phyloP scores from a whole-genome alignment of 2,797 vertebrate genomes.

The Sebastes oblongus region DNA sequence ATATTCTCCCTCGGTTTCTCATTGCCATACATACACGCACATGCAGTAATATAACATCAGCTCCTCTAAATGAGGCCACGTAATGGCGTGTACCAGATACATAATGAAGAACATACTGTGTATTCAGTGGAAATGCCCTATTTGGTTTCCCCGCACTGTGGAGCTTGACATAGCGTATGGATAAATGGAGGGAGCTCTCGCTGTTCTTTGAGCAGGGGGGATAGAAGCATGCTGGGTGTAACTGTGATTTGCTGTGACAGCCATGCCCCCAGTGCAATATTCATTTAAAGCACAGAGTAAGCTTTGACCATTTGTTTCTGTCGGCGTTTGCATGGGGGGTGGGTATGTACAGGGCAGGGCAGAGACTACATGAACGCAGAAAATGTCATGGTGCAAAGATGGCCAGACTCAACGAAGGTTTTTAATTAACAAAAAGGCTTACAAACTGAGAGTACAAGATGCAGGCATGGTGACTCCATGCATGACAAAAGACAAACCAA shows the following conservation, averaged over 20 bases:
- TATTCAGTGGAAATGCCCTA: conserved; percentile 5
- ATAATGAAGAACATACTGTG: conserved; percentile 39
- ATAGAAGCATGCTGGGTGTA: conserved; percentile 47
- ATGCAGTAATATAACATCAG: conserved; percentile 16
- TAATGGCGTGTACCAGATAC: conserved; percentile 26
- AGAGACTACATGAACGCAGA: conserved; percentile 19
- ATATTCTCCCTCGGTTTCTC: neutral
- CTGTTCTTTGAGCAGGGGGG: conserved; percentile 39
- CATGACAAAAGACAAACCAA: too few relatives aligned
- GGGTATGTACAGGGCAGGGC: conserved; percentile 1
- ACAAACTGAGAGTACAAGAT: too few relatives aligned
- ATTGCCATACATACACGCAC: neutral
- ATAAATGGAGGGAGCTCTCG: conserved; percentile 29
- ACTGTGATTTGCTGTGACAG: conserved; percentile 61
- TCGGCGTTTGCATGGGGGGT: neutral
- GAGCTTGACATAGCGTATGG: conserved; percentile 10
- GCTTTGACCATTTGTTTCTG: conserved; percentile 52
- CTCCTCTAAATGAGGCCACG: conserved; percentile 35
- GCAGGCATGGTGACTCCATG: too few relatives aligned
- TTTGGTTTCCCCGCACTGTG: conserved; percentile 13
- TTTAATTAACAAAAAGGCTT: too few relatives aligned
- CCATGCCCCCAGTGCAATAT: conserved; percentile 41
- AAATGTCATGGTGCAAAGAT: neutral
- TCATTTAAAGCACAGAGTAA: conserved; percentile 56
- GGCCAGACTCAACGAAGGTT: too few relatives aligned